Evolutionary conservation across 2,797 vertebrate species (phyloP).

Genomic region (Setipinna tenuifilis): DNA sequence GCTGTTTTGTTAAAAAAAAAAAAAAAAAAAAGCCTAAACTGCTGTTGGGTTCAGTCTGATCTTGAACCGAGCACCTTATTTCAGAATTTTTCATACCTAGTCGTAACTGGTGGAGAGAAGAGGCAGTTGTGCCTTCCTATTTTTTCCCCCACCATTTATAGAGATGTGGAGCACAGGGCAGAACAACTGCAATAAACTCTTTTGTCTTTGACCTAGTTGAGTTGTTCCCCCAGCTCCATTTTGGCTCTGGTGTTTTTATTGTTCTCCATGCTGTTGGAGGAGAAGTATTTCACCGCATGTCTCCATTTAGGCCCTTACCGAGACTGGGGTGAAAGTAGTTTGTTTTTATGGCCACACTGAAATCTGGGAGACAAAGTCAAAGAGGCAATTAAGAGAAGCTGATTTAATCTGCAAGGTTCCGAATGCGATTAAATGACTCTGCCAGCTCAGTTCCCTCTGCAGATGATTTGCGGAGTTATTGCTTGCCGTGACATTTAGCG

Average conservation of each 20-base stretch:
- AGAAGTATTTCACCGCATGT: neutral
- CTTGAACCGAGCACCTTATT: neutral
- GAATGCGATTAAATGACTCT: neutral
- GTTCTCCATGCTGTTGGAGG: slow-evolving; percentile 18
- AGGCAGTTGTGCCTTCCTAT: slow-evolving; percentile 28
- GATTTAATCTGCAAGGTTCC: neutral
- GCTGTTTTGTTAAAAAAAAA: neutral
- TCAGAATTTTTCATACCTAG: neutral
- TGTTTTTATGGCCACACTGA: neutral
- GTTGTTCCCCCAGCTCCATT: neutral
- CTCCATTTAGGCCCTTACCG: neutral
- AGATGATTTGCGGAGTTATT: neutral
- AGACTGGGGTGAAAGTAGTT: neutral
- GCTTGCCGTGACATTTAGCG: neutral
- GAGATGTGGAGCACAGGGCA: neutral
- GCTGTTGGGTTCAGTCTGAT: neutral
- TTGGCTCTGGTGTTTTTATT: slow-evolving; percentile 15
- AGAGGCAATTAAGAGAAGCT: slow-evolving; percentile 21
- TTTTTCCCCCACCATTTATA: slow-evolving; percentile 23
- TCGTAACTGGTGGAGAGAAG: neutral
- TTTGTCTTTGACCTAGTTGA: slow-evolving; percentile 33
- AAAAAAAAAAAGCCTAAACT: neutral
- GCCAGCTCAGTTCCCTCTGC: neutral
- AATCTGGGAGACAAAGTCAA: slow-evolving; percentile 3
- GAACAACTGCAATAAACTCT: slow-evolving; percentile 27